Percentiles rank a stretch among this genome's conserved stretches.
Evolutionary conservation across 1,140 invertebrate species (phyloP).

Genomic region (Chlorops oryzae): DNA sequence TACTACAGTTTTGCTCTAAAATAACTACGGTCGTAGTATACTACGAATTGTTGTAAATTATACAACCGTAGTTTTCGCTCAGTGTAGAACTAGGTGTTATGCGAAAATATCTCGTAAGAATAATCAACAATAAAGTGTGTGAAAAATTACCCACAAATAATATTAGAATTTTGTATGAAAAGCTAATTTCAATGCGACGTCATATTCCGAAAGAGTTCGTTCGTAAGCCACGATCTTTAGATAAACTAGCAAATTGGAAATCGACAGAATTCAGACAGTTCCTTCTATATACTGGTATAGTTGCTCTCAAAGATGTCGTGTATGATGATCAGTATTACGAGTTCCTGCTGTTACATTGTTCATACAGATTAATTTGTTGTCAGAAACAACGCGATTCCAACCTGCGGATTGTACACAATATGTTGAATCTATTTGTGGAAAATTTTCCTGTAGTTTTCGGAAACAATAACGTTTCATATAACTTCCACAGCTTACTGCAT

Average conservation of each 20-base stretch:
- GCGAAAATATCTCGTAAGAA: too few relatives aligned
- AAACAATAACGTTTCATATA: conserved; percentile 2
- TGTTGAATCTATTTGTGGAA: neutral
- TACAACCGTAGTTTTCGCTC: too few relatives aligned
- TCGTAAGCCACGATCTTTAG: neutral
- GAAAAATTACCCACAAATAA: too few relatives aligned
- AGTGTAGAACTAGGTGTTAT: too few relatives aligned
- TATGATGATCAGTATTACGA: conserved; percentile 1
- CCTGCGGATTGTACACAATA: neutral
- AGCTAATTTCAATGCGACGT: too few relatives aligned
- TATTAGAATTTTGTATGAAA: too few relatives aligned
- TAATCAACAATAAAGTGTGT: too few relatives aligned
- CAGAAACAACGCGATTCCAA: neutral
- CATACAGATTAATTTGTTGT: too few relatives aligned
- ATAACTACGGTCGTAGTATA: too few relatives aligned
- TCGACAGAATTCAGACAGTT: neutral
- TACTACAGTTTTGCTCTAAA: too few relatives aligned
- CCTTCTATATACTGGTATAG: conserved; percentile 2
- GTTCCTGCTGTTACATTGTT: neutral
- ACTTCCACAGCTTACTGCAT: conserved; percentile 3
- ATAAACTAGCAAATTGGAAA: conserved; percentile 4
- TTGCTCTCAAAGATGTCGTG: neutral
- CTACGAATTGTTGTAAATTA: too few relatives aligned
- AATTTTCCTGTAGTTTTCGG: neutral
- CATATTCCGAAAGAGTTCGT: too few relatives aligned